Evolutionary conservation across 2,113 vertebrate genomes (phyloP).

Genomic region (Megatriorchis doriae): DNA sequence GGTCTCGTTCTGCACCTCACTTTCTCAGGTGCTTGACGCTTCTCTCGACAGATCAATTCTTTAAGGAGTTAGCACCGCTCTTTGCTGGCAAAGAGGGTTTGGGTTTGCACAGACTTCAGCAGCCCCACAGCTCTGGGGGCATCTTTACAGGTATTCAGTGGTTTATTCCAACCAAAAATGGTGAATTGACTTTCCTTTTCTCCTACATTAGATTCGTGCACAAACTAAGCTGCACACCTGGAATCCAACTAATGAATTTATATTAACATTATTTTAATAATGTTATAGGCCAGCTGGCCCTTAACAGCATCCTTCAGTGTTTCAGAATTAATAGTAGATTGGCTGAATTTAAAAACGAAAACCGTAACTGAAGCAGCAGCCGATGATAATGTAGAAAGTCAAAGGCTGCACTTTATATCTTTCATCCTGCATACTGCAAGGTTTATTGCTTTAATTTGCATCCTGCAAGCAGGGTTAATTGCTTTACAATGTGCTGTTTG

Average conservation of each 20-base stretch:
- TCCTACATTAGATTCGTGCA: fast-evolving
- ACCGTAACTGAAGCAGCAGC: background rate
- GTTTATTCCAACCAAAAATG: background rate
- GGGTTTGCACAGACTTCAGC: background rate
- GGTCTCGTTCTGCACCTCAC: background rate
- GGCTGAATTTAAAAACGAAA: background rate
- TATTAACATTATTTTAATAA: background rate
- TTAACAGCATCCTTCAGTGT: background rate
- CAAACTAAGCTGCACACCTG: background rate
- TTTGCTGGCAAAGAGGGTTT: background rate
- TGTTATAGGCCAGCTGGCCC: background rate
- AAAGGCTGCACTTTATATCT: background rate
- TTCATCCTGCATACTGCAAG: background rate
- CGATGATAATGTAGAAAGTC: background rate
- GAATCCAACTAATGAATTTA: background rate
- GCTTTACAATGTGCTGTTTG: too few species aligned
- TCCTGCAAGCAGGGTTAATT: background rate
- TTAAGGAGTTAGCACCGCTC: background rate
- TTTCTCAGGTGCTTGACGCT: background rate
- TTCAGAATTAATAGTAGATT: too few species aligned
- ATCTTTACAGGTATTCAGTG: too few species aligned
- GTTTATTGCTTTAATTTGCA: background rate
- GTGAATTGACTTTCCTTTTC: too few species aligned
- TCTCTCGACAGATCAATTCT: background rate
- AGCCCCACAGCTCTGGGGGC: background rate